These are phyloP conservation scores for Physeter macrocephalus DNA, from an alignment of 2,113 vertebrate species.

Conservation along the genomic window DNA sequence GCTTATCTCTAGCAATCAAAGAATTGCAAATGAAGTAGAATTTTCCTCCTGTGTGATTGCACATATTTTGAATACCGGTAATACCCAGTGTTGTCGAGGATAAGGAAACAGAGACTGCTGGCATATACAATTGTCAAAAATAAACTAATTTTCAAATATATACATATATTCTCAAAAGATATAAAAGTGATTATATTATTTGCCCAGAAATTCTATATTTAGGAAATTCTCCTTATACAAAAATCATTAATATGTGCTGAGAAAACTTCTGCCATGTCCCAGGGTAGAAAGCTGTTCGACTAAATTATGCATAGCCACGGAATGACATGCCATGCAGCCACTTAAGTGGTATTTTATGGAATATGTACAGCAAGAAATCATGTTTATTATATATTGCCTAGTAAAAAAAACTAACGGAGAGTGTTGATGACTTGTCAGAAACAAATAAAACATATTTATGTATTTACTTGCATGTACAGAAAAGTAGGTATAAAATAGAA, in stretches of 20 bases:
- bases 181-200: neutral
- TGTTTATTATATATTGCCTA: neutral
- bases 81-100: neutral
- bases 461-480: neutral
- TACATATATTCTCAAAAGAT: neutral
- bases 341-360: neutral
- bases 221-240: neutral
- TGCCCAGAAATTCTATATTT: neutral
- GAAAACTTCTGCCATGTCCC: neutral
- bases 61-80: neutral
- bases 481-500: neutral
- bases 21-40: neutral
- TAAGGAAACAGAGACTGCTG: neutral
- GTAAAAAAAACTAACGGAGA: neutral
- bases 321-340: neutral
- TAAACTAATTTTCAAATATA: neutral
- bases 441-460: neutral
- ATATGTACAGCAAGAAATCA: neutral
- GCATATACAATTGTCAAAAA: neutral
- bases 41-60: neutral
- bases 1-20: neutral
- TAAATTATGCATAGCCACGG: neutral
- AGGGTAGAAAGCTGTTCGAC: neutral
- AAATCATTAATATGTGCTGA: neutral
- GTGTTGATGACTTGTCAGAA: neutral